phyloP scores from a whole-genome alignment of 2,888 invertebrate species.

The Adelognathus sp. region DNA sequence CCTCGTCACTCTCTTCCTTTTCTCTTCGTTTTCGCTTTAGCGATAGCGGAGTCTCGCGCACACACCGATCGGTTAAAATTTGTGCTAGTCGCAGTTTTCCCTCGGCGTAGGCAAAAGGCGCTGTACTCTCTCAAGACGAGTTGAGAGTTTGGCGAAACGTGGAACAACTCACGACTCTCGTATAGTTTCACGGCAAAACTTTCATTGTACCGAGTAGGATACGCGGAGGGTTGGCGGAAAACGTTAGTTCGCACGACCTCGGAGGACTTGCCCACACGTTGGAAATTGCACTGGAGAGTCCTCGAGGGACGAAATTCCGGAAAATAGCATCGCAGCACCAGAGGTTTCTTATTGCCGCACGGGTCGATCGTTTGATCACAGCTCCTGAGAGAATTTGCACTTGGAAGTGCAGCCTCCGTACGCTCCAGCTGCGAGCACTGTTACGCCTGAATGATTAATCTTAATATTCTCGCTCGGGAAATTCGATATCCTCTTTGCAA shows the following conservation, averaged over 20 bases:
- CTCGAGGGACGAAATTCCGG: not conserved
- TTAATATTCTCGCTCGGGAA: not conserved
- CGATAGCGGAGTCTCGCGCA: slow-evolving; percentile 16
- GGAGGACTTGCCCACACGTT: not conserved
- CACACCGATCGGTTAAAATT: not conserved
- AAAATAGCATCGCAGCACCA: not conserved
- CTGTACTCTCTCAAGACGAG: not conserved
- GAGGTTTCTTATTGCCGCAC: too few relatives aligned
- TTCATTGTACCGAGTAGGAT: not conserved
- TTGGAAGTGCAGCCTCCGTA: too few relatives aligned
- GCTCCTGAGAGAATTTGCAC: not conserved
- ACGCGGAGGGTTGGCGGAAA: not conserved
- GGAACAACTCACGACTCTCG: not conserved
- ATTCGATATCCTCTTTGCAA: not conserved
- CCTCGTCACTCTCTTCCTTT: not conserved
- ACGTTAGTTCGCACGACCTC: not conserved
- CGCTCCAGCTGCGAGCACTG: too few relatives aligned
- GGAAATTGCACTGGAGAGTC: not conserved
- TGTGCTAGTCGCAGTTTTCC: slow-evolving; percentile 10
- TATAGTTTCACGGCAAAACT: slow-evolving; percentile 10
- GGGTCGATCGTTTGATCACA: not conserved
- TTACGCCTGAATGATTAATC: slow-evolving; percentile 1
- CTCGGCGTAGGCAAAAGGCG: not conserved
- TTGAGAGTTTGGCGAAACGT: not conserved
- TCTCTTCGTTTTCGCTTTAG: slow-evolving; percentile 32